A percentile compares a stretch with the other conserved stretches of the same genome.
phyloP scores from a whole-genome alignment of 2,888 invertebrate species.

The Tinea pellionella region DNA sequence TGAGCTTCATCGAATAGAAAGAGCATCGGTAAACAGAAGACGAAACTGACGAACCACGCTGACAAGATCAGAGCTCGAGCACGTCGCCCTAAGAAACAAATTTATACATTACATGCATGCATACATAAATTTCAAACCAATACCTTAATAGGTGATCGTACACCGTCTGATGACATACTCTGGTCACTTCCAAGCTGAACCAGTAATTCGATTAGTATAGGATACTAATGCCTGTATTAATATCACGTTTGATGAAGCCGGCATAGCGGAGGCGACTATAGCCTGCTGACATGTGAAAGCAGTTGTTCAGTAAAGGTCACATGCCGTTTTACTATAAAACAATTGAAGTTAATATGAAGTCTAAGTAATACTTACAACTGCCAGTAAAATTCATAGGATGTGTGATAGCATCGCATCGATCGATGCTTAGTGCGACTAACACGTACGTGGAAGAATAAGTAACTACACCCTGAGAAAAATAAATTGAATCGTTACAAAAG shows the following conservation, averaged over 20 bases:
- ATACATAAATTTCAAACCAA: too few relatives aligned
- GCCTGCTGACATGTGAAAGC: background rate
- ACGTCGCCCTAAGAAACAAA: constrained; percentile 76
- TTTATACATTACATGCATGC: constrained; percentile 15
- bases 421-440: constrained; percentile 90
- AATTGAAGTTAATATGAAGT: background rate
- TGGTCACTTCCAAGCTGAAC: too few relatives aligned
- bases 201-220: too few relatives aligned
- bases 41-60: constrained; percentile 85
- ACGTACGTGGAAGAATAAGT: constrained; percentile 95
- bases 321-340: background rate
- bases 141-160: too few relatives aligned
- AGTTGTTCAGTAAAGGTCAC: background rate
- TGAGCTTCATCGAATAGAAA: constrained; percentile 70
- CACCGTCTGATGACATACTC: too few relatives aligned
- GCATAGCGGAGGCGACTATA: too few relatives aligned
- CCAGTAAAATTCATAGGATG: constrained; percentile 96
- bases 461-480: constrained; percentile 74
- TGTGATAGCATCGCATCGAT: constrained; percentile 93
- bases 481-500: constrained; percentile 18
- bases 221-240: too few relatives aligned
- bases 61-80: constrained; percentile 81
- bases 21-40: constrained; percentile 88
- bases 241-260: too few relatives aligned
- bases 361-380: constrained; percentile 80